Evolutionary conservation across 2,113 vertebrate species (phyloP).

Genomic region (Podocnemis expansa): DNA sequence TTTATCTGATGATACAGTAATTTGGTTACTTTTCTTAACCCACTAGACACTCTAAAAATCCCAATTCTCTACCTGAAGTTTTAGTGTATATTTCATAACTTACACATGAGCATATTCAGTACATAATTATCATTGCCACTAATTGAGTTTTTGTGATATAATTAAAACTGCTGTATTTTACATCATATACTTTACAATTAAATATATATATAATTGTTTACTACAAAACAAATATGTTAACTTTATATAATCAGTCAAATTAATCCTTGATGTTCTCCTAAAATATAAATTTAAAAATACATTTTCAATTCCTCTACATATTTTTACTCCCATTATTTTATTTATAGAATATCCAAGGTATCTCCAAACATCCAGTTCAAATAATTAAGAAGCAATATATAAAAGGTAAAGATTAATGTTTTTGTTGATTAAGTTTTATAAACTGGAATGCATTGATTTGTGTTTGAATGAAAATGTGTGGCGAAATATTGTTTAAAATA

Average conservation of each 20-base stretch:
- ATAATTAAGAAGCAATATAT: constrained; percentile 65
- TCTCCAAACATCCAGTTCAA: constrained; percentile 79
- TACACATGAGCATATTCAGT: not conserved
- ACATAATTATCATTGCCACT: not conserved
- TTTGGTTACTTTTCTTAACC: not conserved
- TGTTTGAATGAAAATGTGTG: not conserved
- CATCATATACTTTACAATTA: not conserved
- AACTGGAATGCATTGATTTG: not conserved
- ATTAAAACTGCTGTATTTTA: not conserved
- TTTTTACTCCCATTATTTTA: constrained; percentile 32
- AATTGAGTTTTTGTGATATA: not conserved
- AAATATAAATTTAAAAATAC: not conserved
- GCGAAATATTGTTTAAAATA: not conserved
- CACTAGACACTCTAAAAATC: not conserved
- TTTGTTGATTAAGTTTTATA: not conserved
- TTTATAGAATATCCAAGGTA: constrained; percentile 83
- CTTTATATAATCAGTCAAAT: not conserved
- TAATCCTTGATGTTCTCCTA: not conserved
- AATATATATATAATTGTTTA: not conserved
- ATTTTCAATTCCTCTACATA: not conserved
- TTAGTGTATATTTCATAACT: not conserved
- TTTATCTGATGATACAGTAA: not conserved
- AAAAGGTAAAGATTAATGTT: constrained; percentile 71
- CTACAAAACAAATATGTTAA: not conserved
- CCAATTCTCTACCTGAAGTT: not conserved